These are phyloP conservation scores for Rhagoletis pomonella DNA, from an alignment of 1,140 invertebrate genomes.

Conservation along the genomic window DNA sequence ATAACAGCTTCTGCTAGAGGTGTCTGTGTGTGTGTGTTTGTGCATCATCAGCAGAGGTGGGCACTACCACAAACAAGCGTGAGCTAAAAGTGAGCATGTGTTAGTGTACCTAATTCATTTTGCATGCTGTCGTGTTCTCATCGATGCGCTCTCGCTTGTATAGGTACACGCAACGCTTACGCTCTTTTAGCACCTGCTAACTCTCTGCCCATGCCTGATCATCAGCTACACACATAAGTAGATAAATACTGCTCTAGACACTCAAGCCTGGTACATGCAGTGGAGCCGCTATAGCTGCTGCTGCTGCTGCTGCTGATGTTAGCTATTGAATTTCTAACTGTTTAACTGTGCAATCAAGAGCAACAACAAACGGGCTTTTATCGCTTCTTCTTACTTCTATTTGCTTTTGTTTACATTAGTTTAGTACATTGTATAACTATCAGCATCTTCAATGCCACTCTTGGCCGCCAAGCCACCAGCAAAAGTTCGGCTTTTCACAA, in stretches of 20 bases:
- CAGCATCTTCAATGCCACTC: background rate
- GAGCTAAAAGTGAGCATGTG: too few species aligned
- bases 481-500: slow-evolving; percentile 19
- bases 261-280: background rate
- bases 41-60: too few species aligned
- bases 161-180: too few species aligned
- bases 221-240: too few species aligned
- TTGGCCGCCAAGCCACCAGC: background rate
- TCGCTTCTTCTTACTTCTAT: background rate
- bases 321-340: slow-evolving; percentile 46
- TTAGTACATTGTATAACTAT: background rate
- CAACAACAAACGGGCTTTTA: background rate
- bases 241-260: too few species aligned
- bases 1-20: background rate
- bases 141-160: too few species aligned
- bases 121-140: too few species aligned
- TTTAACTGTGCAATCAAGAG: slow-evolving; percentile 17
- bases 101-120: too few species aligned
- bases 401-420: background rate
- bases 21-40: background rate
- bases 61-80: too few species aligned
- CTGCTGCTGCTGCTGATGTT: background rate
- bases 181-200: too few species aligned
- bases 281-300: background rate
- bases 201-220: too few species aligned